These are phyloP conservation scores for Cryptophagus acutangulus DNA, from an alignment of 2,888 invertebrate genomes.

Conservation along the genomic window DNA sequence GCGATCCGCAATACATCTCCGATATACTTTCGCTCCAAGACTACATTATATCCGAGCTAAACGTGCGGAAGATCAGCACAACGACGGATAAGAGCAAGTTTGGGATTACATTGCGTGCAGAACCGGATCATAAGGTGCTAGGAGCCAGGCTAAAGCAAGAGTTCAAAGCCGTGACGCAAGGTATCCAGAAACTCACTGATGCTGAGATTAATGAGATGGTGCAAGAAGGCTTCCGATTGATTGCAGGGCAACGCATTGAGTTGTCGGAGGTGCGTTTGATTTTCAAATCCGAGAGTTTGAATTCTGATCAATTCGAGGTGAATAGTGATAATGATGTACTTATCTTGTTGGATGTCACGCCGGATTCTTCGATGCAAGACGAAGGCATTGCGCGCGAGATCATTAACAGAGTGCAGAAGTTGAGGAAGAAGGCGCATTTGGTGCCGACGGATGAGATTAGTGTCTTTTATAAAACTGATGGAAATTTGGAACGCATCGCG, in stretches of 20 bases:
- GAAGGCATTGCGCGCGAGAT: slow-evolving; percentile 95
- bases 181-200: slow-evolving; percentile 74
- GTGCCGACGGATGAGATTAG: slow-evolving; percentile 87
- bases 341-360: slow-evolving; percentile 82
- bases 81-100: slow-evolving; percentile 89
- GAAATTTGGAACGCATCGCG: slow-evolving; percentile 65
- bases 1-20: slow-evolving; percentile 68
- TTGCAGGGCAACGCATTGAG: slow-evolving; percentile 72
- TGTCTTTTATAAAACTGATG: slow-evolving; percentile 68
- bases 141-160: slow-evolving; percentile 85
- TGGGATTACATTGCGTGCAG: slow-evolving; percentile 78
- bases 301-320: slow-evolving; percentile 76
- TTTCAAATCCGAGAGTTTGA: slow-evolving; percentile 64
- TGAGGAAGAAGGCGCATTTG: slow-evolving; percentile 89
- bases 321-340: slow-evolving; percentile 87
- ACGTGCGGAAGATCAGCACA: slow-evolving; percentile 77
- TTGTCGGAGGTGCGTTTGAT: slow-evolving; percentile 77
- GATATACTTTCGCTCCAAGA: slow-evolving; percentile 67
- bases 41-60: slow-evolving; percentile 90
- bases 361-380: slow-evolving; percentile 84
- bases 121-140: slow-evolving; percentile 89
- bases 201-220: slow-evolving; percentile 73
- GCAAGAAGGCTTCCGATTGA: slow-evolving; percentile 62
- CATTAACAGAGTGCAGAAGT: slow-evolving; percentile 91
- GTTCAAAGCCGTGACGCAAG: slow-evolving; percentile 80